Evolutionary conservation across 1,140 invertebrate genomes (phyloP).

Genomic region (Diachasmimorpha longicaudata): DNA sequence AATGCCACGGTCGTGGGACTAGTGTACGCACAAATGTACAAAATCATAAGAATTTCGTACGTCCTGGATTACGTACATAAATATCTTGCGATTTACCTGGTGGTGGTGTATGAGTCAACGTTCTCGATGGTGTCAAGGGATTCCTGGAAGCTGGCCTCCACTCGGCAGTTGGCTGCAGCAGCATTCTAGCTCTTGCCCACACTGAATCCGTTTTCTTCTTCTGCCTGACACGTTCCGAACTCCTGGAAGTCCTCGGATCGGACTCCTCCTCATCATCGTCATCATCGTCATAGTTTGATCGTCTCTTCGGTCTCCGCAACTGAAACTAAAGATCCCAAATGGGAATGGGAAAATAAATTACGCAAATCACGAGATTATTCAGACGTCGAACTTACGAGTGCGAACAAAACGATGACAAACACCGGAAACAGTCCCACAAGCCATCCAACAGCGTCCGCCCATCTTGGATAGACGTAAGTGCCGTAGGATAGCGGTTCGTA

Average conservation of each 20-base stretch:
- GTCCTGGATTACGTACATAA: too few species aligned
- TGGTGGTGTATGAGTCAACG: constrained; percentile 46
- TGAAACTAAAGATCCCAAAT: constrained; percentile 40
- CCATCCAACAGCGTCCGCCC: constrained; percentile 83
- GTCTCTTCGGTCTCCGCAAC: constrained; percentile 38
- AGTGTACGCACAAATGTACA: too few species aligned
- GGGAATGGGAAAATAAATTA: background rate
- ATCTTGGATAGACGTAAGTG: constrained; percentile 75
- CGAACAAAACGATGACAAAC: constrained; percentile 72
- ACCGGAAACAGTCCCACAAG: constrained; percentile 75
- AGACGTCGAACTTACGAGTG: constrained; percentile 65
- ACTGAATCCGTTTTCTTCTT: constrained; percentile 39
- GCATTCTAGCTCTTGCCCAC: constrained; percentile 57
- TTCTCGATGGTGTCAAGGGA: constrained; percentile 50
- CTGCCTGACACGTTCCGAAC: constrained; percentile 21
- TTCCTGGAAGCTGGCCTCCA: constrained; percentile 68
- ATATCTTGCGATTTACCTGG: constrained; percentile 42
- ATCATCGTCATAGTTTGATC: constrained; percentile 43
- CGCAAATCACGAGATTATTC: background rate
- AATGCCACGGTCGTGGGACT: too few species aligned
- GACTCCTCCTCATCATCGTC: constrained; percentile 45
- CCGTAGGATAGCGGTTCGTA: constrained; percentile 79
- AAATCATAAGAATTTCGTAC: too few species aligned
- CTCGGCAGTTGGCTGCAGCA: constrained; percentile 69
- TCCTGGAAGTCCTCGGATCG: constrained; percentile 35